Evolutionary conservation across 2,797 vertebrate species (phyloP).

Genomic region (Pelochelys cantorii): DNA sequence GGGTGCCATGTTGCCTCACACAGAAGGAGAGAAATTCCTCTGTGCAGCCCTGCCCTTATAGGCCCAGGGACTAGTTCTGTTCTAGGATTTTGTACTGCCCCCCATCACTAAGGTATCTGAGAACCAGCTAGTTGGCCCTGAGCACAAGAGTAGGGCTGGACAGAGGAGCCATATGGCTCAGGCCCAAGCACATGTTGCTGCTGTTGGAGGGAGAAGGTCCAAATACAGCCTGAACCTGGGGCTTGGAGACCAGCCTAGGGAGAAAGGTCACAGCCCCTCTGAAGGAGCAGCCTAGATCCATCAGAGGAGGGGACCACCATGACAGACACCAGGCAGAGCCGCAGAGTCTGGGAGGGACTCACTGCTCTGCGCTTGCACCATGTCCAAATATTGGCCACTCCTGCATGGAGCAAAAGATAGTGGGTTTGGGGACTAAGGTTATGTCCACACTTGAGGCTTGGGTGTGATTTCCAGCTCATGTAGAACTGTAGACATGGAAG

Average conservation of each 20-base stretch:
- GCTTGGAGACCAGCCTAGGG: neutral
- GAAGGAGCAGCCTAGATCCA: neutral
- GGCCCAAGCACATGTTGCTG: neutral
- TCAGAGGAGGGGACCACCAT: neutral
- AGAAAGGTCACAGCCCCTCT: neutral
- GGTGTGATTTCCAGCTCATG: too few relatives aligned
- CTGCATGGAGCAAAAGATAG: neutral
- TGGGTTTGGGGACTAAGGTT: neutral
- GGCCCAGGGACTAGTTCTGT: neutral
- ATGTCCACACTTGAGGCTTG: too few relatives aligned
- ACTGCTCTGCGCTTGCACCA: neutral
- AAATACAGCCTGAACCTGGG: neutral
- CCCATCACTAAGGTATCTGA: neutral
- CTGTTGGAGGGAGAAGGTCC: neutral
- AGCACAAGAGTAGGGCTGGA: neutral
- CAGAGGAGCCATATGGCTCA: neutral
- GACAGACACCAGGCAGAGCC: too few relatives aligned
- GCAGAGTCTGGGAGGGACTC: neutral
- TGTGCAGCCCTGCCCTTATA: neutral
- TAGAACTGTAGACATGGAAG: too few relatives aligned
- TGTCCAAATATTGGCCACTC: neutral
- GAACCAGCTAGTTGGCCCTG: neutral
- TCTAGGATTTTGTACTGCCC: neutral
- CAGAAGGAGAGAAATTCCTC: neutral
- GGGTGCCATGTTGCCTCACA: neutral